Percentiles rank a stretch among this genome's conserved stretches.
Conservation (phyloP, 2,888 invertebrate species). For the Chloroclysta siterata region DNA sequence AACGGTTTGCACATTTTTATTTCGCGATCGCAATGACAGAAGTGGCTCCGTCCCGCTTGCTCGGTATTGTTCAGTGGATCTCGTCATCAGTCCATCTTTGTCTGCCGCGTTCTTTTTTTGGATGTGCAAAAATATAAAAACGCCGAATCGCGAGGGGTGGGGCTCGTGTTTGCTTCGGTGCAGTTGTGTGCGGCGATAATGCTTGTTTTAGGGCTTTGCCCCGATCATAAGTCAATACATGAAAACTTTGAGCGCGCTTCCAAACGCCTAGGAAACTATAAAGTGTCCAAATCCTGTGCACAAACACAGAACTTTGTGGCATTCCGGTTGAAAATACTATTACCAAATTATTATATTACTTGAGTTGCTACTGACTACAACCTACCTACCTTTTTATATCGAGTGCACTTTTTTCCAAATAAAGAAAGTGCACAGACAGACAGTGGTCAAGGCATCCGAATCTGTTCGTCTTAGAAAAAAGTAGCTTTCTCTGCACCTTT, state of each 20-base stretch:
- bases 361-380: no score
- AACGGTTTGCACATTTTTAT: slow-evolving; percentile 83
- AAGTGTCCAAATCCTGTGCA: slow-evolving; percentile 42
- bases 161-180: slow-evolving; percentile 62
- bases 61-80: slow-evolving; percentile 74
- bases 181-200: slow-evolving; percentile 78
- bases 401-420: slow-evolving; percentile 29
- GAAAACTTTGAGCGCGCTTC: slow-evolving; percentile 48
- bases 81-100: slow-evolving; percentile 84
- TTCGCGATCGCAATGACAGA: slow-evolving; percentile 78
- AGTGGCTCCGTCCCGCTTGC: slow-evolving; percentile 75
- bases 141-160: slow-evolving; percentile 76
- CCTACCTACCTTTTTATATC: slow-evolving; percentile 6
- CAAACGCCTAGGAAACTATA: slow-evolving; percentile 44
- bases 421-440: slow-evolving; percentile 36
- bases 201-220: slow-evolving; percentile 81
- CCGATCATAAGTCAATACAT: slow-evolving; percentile 82
- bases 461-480: slow-evolving; percentile 54
- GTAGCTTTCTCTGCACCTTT: slow-evolving; percentile 78
- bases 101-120: slow-evolving; percentile 80
- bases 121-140: slow-evolving; percentile 85
- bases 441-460: slow-evolving; percentile 40
- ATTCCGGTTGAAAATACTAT: slow-evolving; percentile 10
- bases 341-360: slow-evolving; percentile 2
- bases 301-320: slow-evolving; percentile 43